phyloP scores from a whole-genome alignment of 53 echinoderm and acorn worm genomes.

The Temnopleurus reevesii region DNA sequence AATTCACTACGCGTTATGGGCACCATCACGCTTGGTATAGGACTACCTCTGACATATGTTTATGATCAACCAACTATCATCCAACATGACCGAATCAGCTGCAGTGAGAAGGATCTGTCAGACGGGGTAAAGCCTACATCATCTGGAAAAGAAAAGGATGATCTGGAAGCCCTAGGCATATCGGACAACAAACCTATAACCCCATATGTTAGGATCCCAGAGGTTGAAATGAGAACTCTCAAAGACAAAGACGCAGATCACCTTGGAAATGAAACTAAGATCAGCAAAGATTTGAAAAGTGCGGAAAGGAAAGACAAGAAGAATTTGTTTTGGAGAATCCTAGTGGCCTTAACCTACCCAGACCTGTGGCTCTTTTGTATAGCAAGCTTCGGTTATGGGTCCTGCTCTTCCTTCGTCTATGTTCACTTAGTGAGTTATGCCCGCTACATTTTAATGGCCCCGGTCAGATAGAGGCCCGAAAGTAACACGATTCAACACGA shows the following conservation, averaged over 20 bases:
- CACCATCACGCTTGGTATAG: conserved; percentile 61
- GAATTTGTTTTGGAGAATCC: conserved; percentile 57
- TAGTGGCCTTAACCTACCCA: conserved; percentile 67
- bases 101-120: not conserved
- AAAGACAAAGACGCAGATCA: not conserved
- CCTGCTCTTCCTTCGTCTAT: conserved; percentile 84
- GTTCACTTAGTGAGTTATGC: conserved; percentile 79
- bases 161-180: not conserved
- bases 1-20: conserved; percentile 80
- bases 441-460: no score
- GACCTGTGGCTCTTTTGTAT: conserved; percentile 84
- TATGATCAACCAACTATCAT: conserved; percentile 65
- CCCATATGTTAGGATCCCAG: not conserved
- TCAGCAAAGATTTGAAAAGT: no score
- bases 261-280: not conserved
- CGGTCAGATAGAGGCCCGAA: no score
- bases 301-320: not conserved
- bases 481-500: no score
- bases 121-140: no score
- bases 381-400: conserved; percentile 70
- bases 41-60: conserved; percentile 65
- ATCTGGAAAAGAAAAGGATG: not conserved
- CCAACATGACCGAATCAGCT: not conserved
- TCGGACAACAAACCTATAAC: not conserved
- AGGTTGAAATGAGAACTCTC: not conserved